Evolutionary conservation across 64 coral and sea anemone genomes (phyloP).

Genomic region (Montipora foliosa): DNA sequence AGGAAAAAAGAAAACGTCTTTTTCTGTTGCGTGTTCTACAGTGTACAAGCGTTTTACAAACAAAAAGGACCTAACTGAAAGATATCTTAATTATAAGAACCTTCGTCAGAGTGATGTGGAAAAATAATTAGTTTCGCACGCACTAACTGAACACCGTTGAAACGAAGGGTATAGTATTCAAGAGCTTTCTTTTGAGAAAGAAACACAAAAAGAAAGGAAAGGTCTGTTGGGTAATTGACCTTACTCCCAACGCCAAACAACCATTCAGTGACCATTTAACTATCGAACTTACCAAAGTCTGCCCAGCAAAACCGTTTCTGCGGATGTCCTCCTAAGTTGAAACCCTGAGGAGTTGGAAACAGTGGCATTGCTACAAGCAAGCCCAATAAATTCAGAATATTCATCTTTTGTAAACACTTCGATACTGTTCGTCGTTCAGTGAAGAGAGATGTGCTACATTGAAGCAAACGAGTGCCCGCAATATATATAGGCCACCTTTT

Average conservation of each 20-base stretch:
- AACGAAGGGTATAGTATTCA: too few species aligned
- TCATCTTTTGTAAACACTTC: not conserved
- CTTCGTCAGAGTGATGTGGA: too few species aligned
- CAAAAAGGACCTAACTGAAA: too few species aligned
- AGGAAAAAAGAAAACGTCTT: too few species aligned
- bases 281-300: slow-evolving; percentile 23
- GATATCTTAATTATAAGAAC: too few species aligned
- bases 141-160: too few species aligned
- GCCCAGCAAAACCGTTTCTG: slow-evolving; percentile 25
- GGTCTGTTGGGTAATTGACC: not conserved
- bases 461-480: not conserved
- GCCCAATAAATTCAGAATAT: not conserved
- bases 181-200: too few species aligned
- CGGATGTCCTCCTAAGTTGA: not conserved
- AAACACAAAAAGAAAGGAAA: too few species aligned
- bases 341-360: not conserved
- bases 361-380: not conserved
- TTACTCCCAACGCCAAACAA: not conserved
- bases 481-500: not conserved
- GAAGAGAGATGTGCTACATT: not conserved
- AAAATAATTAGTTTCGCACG: too few species aligned
- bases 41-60: too few species aligned
- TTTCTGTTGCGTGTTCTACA: too few species aligned
- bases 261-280: not conserved
- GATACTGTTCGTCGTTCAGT: not conserved